phyloP scores from a whole-genome alignment of 37 sponge, comb jelly and placozoan species.

The Spongia lamella region DNA sequence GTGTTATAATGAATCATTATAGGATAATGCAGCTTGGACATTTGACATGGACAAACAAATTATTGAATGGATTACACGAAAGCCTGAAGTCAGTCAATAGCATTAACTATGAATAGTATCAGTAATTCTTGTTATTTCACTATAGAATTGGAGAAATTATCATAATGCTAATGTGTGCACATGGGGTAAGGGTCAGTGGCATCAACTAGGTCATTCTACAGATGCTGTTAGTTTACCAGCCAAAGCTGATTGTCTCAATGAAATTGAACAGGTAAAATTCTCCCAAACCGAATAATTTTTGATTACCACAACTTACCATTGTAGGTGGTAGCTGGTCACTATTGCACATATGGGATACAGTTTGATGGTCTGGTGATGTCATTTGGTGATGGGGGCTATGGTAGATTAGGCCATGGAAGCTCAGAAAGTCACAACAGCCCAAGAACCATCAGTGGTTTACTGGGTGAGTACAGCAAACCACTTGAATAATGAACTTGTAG shows the following conservation, averaged over 20 bases:
- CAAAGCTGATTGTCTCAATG: constrained; percentile 32
- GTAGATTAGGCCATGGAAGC: constrained; percentile 79
- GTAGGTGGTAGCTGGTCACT: constrained; percentile 73
- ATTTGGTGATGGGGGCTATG: constrained; percentile 82
- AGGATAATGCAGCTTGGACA: constrained; percentile 78
- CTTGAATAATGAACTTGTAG: neutral
- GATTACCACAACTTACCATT: neutral
- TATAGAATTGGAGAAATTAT: constrained; percentile 59
- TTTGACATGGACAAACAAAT: constrained; percentile 75
- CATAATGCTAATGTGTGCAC: constrained; percentile 44
- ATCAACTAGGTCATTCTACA: constrained; percentile 65
- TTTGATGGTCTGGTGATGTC: constrained; percentile 75
- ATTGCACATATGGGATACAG: constrained; percentile 79
- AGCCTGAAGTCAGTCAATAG: constrained; percentile 32
- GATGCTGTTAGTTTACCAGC: constrained; percentile 35
- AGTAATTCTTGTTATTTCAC: no score
- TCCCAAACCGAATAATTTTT: neutral
- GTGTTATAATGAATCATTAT: neutral
- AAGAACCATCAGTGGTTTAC: constrained; percentile 60
- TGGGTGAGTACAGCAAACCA: constrained; percentile 49
- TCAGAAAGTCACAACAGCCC: constrained; percentile 60
- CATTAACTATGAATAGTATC: no score
- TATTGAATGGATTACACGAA: constrained; percentile 66
- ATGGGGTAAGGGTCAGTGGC: constrained; percentile 74
- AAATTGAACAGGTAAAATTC: constrained; percentile 35